phyloP scores from a whole-genome alignment of 2,113 vertebrate genomes.

The Sinocyclocheilus grahami region DNA sequence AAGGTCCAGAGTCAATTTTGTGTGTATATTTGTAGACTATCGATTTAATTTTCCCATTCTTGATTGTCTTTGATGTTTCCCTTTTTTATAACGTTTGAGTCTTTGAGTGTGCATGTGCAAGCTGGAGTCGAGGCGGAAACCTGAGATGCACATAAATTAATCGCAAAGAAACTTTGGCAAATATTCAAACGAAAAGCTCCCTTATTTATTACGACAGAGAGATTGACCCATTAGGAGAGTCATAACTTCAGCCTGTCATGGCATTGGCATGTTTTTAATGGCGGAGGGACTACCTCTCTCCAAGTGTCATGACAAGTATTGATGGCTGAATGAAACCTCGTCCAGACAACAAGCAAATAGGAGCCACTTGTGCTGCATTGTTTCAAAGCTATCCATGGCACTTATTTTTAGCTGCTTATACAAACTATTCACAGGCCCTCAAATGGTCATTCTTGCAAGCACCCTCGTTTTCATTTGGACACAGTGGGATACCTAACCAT shows the following conservation, averaged over 20 bases:
- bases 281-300: slow-evolving; percentile 41
- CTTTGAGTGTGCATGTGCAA: slow-evolving; percentile 27
- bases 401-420: slow-evolving; percentile 71
- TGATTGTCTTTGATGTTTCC: slow-evolving; percentile 23
- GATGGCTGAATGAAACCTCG: slow-evolving; percentile 61
- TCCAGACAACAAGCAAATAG: slow-evolving; percentile 60
- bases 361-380: slow-evolving; percentile 67
- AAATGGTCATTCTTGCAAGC: slow-evolving; percentile 57
- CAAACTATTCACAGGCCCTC: slow-evolving; percentile 64
- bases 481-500: slow-evolving; percentile 24
- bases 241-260: slow-evolving; percentile 50
- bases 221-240: slow-evolving; percentile 58
- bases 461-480: slow-evolving; percentile 40
- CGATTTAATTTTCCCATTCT: background rate
- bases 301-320: slow-evolving; percentile 58
- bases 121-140: slow-evolving; percentile 44
- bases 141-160: slow-evolving; percentile 55
- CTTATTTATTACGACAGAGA: slow-evolving; percentile 58
- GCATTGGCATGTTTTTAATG: slow-evolving; percentile 56
- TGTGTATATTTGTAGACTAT: slow-evolving; percentile 22
- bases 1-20: background rate
- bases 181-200: slow-evolving; percentile 50
- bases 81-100: slow-evolving; percentile 21
- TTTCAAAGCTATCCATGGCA: slow-evolving; percentile 63
- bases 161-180: slow-evolving; percentile 54